Evolutionary conservation across 35 echinoderm and acorn worm species (phyloP), one percentile per base, ranked within the genome.

Genomic region (Diadema setosum): DNA sequence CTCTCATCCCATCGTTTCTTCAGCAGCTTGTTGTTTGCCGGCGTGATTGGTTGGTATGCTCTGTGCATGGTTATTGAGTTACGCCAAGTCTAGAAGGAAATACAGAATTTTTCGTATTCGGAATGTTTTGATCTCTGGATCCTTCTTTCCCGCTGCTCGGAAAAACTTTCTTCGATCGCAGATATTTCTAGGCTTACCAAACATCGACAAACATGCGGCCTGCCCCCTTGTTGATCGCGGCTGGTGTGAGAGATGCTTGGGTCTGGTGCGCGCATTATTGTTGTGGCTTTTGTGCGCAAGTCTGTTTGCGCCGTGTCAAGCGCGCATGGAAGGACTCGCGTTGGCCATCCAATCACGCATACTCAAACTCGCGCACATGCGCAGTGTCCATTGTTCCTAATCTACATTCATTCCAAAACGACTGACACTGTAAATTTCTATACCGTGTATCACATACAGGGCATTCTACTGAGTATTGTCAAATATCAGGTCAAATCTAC

Each of bases 11-110:
- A 99, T 92, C 90, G 42, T 80, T 95, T 89, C 83, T 90, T 94
- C 83, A 99, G 65, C 20, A 99, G 45, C 87, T 99, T 99, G 70
- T 99, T 99, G 55, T 99, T 99, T 3, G 96, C 96, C 3, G 96
- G 96, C 12, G 96, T 99, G 2, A 99, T 99, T 5, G 96, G 96
- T 65, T 99, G 96, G 81, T 99, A 99, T n/a, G 96, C 92, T 8
- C 96, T 81, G 84, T 99, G 96, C 91, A 91, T 96, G 15, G 39
- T 50, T 2, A 20, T 34, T 37, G 48, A n/a, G 48, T 11, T 52
- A n/a, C 48, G 48, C 48, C 9, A 52, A 52, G n/a, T n/a, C n/a
- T n/a, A n/a, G n/a, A n/a, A n/a, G n/a, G n/a, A n/a, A n/a, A n/a
- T n/a, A n/a, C n/a, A n/a, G n/a, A n/a, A n/a, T n/a, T n/a, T n/a